phyloP scores from a whole-genome alignment of 2,797 vertebrate species.

The Crenichthys baileyi region DNA sequence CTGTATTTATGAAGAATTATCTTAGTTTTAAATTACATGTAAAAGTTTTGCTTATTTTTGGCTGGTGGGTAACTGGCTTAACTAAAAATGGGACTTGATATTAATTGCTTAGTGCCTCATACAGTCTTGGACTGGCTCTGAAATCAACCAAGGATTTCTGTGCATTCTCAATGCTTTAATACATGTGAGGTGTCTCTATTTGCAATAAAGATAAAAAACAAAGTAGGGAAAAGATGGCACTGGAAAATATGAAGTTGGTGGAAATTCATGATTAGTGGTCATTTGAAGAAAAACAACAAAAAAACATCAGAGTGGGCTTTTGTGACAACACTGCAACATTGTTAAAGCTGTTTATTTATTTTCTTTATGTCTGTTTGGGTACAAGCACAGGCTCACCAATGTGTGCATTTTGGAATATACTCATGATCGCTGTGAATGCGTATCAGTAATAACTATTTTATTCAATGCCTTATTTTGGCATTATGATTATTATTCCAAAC shows the following conservation, averaged over 20 bases:
- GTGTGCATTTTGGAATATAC: slow-evolving; percentile 21
- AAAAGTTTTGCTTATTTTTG: too few species aligned
- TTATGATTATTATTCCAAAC: slow-evolving; percentile 66
- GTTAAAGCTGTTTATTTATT: slow-evolving; percentile 36
- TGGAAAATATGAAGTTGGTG: not conserved
- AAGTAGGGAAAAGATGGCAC: slow-evolving; percentile 11
- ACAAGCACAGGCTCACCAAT: not conserved
- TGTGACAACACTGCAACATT: slow-evolving; percentile 26
- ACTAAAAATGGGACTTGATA: too few species aligned
- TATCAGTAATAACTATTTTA: slow-evolving; percentile 52
- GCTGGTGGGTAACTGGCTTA: too few species aligned
- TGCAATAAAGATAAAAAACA: not conserved
- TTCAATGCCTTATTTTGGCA: slow-evolving; percentile 53
- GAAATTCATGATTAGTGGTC: slow-evolving; percentile 38
- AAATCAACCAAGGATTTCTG: too few species aligned
- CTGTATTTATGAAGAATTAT: too few species aligned
- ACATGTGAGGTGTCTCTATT: not conserved
- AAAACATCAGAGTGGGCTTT: slow-evolving; percentile 31
- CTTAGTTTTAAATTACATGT: too few species aligned
- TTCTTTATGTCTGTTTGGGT: slow-evolving; percentile 9
- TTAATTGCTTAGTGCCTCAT: too few species aligned
- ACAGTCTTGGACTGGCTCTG: too few species aligned
- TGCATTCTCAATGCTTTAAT: too few species aligned
- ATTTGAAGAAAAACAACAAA: slow-evolving; percentile 20
- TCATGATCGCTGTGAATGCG: slow-evolving; percentile 37